Evolutionary conservation across 2,113 vertebrate genomes (phyloP).

Genomic region (Chrysochloris asiatica): DNA sequence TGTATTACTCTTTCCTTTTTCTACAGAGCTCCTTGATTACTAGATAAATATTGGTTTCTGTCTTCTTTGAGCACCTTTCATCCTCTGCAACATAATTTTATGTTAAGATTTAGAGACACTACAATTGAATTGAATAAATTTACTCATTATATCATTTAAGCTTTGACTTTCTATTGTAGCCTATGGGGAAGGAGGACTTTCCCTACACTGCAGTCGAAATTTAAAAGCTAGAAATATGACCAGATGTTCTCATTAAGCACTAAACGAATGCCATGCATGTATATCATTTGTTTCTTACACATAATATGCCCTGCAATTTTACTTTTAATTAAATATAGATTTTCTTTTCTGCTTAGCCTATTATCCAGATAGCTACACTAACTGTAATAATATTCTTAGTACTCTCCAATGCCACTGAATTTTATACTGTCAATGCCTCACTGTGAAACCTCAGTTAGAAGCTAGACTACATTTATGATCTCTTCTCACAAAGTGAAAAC

Average conservation of each 20-base stretch:
- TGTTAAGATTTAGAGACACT: slow-evolving; percentile 77
- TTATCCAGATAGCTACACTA: slow-evolving; percentile 60
- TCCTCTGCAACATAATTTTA: slow-evolving; percentile 79
- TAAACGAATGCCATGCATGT: slow-evolving; percentile 63
- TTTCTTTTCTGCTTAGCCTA: slow-evolving; percentile 73
- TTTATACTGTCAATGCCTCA: slow-evolving; percentile 63
- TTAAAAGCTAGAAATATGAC: slow-evolving; percentile 61
- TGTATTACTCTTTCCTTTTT: slow-evolving; percentile 33
- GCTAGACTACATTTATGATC: slow-evolving; percentile 52
- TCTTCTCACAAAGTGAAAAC: slow-evolving; percentile 5
- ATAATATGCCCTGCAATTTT: slow-evolving; percentile 71
- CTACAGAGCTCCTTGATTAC: slow-evolving; percentile 67
- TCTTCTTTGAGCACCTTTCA: slow-evolving; percentile 75
- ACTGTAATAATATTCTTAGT: slow-evolving; percentile 71
- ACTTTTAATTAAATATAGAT: slow-evolving; percentile 79
- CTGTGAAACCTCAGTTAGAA: slow-evolving; percentile 70
- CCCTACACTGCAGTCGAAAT: slow-evolving; percentile 18
- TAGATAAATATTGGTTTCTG: slow-evolving; percentile 72
- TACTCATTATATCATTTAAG: slow-evolving; percentile 79
- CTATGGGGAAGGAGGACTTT: slow-evolving; percentile 48
- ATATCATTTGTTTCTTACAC: slow-evolving; percentile 51
- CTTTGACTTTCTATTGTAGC: slow-evolving; percentile 71
- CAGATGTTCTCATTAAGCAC: slow-evolving; percentile 77
- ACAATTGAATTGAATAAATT: slow-evolving; percentile 79
- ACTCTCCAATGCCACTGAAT: slow-evolving; percentile 66